Base-by-base conservation (phyloP, 2,888 invertebrate genomes). In the Troides aeacus region DNA sequence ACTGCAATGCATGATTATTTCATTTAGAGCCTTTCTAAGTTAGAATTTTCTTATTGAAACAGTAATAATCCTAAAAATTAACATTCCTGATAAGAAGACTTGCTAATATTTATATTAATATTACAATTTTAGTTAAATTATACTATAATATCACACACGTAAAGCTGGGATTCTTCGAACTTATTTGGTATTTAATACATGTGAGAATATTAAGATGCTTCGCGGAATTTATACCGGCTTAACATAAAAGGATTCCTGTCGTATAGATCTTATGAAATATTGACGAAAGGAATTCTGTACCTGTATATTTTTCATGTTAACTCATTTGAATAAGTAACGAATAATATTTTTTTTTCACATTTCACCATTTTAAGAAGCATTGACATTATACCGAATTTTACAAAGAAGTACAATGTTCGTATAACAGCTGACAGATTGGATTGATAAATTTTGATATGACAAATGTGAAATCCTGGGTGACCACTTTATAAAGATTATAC, bases 231-330 rank as follows among this genome's bases (percentile, higher is more conserved):
- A 58, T 36, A 53, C 62, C 62, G 53, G 42, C 63, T 42, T 39
- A 53, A 66, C 66, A 63, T 66, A 66, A 66, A 70, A 56, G 70
- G 59, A 70, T 70, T 70, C 70, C 60, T 63, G n/a, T 50, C 65
- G 23, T 61, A 58, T 65, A 56, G 15, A 39, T 15, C 12, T 60
- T 59, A 60, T 57, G 57, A 62, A 42, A 58, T 64, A 62, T 69
- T 56, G 39, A 23, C 58, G 24, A 56, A 58, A 66, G 58, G 39
- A 62, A 69, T 50, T 62, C 36, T 62, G 58, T 21, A 36, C 36
- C 18, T 39, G 60, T 39, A 36, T 2, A 60, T 24, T n/a, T 36
- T 60, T 24, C n/a, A 36, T 36, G 30, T 60, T 60, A 8, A 60
- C 60, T 36, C 10, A 36, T n/a, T 36, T 18, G 36, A 39, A 60